Conservation (phyloP, 2,113 vertebrate genomes). For the Origma solitaria region DNA sequence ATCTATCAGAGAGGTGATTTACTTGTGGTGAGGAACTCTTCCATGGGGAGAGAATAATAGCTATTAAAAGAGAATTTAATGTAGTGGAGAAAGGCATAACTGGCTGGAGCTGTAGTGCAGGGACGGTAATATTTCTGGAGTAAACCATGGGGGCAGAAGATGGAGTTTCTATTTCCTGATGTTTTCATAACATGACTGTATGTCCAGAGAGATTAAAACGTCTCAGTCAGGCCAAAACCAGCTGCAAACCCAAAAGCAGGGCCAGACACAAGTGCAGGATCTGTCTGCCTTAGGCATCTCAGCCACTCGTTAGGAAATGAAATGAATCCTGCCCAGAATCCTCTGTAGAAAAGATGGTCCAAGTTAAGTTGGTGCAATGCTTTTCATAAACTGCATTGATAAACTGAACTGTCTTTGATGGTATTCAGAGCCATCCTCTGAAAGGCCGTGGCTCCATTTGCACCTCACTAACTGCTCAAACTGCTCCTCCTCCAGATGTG, state of each 20-base stretch:
- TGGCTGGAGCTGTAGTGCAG: neutral
- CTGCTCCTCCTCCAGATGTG: neutral
- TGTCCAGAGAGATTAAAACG: neutral
- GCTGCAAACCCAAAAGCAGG: too few relatives aligned
- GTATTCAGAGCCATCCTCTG: neutral
- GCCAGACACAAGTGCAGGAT: neutral
- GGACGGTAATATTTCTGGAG: neutral
- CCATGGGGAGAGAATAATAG: neutral
- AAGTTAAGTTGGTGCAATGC: neutral
- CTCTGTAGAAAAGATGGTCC: neutral
- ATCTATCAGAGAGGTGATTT: neutral
- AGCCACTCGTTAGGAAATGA: neutral
- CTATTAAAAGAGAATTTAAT: neutral
- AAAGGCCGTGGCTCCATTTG: neutral
- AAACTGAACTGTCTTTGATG: neutral
- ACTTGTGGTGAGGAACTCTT: neutral
- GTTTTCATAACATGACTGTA: neutral
- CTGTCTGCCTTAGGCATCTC: neutral
- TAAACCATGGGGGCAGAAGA: neutral
- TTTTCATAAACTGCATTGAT: neutral
- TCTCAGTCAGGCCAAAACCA: neutral
- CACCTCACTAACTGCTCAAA: neutral
- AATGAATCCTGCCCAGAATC: neutral
- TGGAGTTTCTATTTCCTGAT: neutral
- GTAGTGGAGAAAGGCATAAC: neutral